phyloP scores from a whole-genome alignment of 1,140 invertebrate genomes.

The Antheraea pernyi region DNA sequence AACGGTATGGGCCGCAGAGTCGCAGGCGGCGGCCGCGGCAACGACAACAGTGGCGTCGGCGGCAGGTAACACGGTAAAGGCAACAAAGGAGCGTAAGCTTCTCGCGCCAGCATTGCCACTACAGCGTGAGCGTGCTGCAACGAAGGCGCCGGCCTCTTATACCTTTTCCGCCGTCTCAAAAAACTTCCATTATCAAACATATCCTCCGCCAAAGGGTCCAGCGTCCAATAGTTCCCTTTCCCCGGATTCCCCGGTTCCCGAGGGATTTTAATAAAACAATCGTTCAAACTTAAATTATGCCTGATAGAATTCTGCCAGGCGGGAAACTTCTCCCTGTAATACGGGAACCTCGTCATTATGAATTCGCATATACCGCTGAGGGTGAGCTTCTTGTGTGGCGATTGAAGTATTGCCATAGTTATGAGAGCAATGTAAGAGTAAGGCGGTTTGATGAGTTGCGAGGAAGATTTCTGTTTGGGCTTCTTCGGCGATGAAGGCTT shows the following conservation, averaged over 20 bases:
- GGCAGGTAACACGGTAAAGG: constrained; percentile 71
- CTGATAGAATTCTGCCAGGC: constrained; percentile 98
- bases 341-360: constrained; percentile 98
- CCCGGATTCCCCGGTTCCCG: constrained; percentile 98
- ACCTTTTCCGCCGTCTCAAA: constrained; percentile 95
- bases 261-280: constrained; percentile 99
- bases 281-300: constrained; percentile 98
- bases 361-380: constrained; percentile 99
- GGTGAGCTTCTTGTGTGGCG: constrained; percentile 97
- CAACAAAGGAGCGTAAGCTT: constrained; percentile 69
- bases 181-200: constrained; percentile 99
- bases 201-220: constrained; percentile 97
- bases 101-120: constrained; percentile 70
- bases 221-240: constrained; percentile 99
- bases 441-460: constrained; percentile 88
- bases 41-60: constrained; percentile 59
- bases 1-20: constrained; percentile 65
- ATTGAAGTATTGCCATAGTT: constrained; percentile 98
- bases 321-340: constrained; percentile 97
- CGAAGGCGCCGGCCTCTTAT: constrained; percentile 88
- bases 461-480: constrained; percentile 63
- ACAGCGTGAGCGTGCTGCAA: constrained; percentile 68
- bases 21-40: constrained; percentile 66
- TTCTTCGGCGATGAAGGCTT: constrained; percentile 67
- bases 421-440: constrained; percentile 99